These are phyloP conservation scores for Trochalopteron elliotii DNA, from an alignment of 2,113 vertebrate species.

Conservation along the genomic window DNA sequence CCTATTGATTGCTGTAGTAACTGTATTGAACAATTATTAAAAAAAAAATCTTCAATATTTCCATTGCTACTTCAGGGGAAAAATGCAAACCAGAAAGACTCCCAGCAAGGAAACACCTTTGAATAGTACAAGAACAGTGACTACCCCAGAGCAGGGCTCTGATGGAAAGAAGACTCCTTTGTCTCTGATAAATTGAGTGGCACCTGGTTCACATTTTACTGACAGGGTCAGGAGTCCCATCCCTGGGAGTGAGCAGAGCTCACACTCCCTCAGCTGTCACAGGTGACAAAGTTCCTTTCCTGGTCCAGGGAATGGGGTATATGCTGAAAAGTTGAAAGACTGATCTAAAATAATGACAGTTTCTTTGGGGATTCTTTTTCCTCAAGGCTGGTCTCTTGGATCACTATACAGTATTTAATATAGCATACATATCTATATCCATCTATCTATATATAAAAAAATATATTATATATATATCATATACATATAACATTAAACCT, in stretches of 20 bases:
- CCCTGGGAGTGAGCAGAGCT: background rate
- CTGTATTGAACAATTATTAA: background rate
- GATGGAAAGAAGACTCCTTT: no score
- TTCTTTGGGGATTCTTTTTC: no score
- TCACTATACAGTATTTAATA: background rate
- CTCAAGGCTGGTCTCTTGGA: background rate
- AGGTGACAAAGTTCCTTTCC: background rate
- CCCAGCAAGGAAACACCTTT: background rate
- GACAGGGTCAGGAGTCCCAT: background rate
- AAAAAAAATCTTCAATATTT: no score
- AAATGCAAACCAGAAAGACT: no score
- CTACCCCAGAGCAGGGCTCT: background rate
- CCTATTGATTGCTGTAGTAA: background rate
- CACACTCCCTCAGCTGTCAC: background rate
- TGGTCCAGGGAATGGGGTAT: background rate
- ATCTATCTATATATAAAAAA: no score
- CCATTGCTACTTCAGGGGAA: no score
- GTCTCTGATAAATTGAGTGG: background rate
- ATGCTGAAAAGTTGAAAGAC: background rate
- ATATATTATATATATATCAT: no score
- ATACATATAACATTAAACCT: no score
- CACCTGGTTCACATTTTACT: background rate
- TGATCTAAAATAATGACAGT: background rate
- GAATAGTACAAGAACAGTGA: fast-evolving
- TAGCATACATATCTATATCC: no score